Evolutionary conservation across 1,140 invertebrate species (phyloP).

Genomic region (Drosophila nasuta): DNA sequence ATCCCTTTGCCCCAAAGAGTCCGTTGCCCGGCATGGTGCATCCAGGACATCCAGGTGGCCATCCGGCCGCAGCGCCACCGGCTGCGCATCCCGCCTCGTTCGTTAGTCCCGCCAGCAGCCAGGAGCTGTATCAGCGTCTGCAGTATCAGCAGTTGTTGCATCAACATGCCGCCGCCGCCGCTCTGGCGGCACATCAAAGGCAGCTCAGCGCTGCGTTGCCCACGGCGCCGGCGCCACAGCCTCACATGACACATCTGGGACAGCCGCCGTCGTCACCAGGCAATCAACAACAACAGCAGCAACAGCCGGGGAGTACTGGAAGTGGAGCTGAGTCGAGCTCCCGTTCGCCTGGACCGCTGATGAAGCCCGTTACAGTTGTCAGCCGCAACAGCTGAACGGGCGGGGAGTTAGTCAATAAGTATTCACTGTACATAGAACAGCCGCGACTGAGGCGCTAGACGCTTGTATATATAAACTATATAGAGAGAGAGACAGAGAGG

Average conservation of each 20-base stretch:
- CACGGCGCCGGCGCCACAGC: conserved; percentile 53
- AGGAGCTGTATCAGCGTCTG: conserved; percentile 85
- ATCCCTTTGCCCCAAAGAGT: conserved; percentile 85
- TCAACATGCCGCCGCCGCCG: conserved; percentile 81
- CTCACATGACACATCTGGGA: conserved; percentile 63
- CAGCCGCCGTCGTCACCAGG: conserved; percentile 66
- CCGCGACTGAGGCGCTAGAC: conserved; percentile 79
- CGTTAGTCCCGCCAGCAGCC: conserved; percentile 78
- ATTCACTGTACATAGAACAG: conserved; percentile 72
- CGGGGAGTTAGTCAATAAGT: conserved; percentile 50
- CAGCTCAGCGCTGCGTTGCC: conserved; percentile 64
- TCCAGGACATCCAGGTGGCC: conserved; percentile 14
- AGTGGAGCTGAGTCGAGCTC: conserved; percentile 42
- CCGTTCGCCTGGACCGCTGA: conserved; percentile 74
- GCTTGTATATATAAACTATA: conserved; percentile 65
- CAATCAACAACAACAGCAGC: conserved; percentile 34
- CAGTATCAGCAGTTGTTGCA: conserved; percentile 84
- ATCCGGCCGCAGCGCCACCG: conserved; percentile 61
- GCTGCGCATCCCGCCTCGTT: conserved; percentile 78
- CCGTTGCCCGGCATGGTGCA: conserved; percentile 56
- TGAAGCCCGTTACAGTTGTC: conserved; percentile 86
- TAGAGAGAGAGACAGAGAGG: conserved; percentile 13
- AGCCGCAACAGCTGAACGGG: conserved; percentile 85
- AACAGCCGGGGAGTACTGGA: conserved; percentile 15
- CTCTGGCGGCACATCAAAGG: conserved; percentile 82